Percentiles rank a stretch among this genome's conserved stretches.
Conservation (phyloP, 37 sponge, comb jelly and placozoan species). For the Aplysina aerophoba region DNA sequence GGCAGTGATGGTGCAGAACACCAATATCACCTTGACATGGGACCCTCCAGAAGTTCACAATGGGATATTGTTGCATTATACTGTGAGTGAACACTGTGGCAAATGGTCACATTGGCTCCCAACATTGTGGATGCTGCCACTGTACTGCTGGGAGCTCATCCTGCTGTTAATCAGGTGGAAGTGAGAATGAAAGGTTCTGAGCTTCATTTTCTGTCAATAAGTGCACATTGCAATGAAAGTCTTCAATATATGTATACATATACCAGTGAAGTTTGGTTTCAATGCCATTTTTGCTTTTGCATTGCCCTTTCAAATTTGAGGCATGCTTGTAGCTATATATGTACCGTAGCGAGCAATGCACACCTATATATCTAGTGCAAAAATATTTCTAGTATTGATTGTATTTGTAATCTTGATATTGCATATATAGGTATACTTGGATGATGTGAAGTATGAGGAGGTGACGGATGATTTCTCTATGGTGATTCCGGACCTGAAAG, state of each 20-base stretch:
- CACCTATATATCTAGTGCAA: too few relatives aligned
- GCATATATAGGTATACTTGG: background rate
- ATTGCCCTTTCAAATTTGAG: too few relatives aligned
- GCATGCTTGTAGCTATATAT: too few relatives aligned
- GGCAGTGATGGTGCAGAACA: background rate
- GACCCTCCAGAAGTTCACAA: slow-evolving; percentile 10
- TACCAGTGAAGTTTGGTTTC: background rate
- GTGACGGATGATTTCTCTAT: background rate
- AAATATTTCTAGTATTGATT: too few relatives aligned
- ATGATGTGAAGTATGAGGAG: background rate
- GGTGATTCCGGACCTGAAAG: background rate
- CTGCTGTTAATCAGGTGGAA: too few relatives aligned
- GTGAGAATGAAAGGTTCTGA: too few relatives aligned
- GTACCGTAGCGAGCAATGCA: too few relatives aligned
- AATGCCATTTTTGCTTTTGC: background rate
- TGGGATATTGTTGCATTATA: background rate
- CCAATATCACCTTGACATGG: slow-evolving; percentile 8
- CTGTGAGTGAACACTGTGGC: background rate
- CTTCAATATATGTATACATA: background rate
- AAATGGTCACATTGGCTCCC: background rate
- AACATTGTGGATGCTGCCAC: background rate
- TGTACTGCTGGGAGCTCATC: background rate
- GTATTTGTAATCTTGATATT: too few relatives aligned
- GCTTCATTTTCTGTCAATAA: too few relatives aligned
- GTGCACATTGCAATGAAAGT: background rate